These are phyloP conservation scores for Matsumurasca onukii DNA, from an alignment of 1,140 invertebrate genomes.

Conservation along the genomic window DNA sequence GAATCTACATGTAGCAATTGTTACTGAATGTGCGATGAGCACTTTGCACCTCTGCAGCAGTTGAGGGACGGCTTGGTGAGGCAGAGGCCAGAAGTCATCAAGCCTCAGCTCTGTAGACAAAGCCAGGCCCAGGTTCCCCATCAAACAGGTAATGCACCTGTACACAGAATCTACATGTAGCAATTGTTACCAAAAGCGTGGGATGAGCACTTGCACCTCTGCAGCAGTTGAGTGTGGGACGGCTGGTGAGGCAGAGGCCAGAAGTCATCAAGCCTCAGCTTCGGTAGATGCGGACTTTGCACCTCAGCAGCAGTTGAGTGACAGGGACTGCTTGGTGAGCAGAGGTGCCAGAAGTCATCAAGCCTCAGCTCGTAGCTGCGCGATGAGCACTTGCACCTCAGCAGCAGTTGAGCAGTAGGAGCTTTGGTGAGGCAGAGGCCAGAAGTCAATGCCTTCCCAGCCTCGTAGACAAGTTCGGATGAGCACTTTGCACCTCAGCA, in stretches of 20 bases:
- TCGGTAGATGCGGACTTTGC: no score
- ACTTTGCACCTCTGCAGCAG: conserved; percentile 58
- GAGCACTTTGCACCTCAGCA: conserved; percentile 59
- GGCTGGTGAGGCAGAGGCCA: no score
- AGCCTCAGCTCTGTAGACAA: conserved; percentile 74
- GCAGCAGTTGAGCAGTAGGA: no score
- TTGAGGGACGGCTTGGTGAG: conserved; percentile 66
- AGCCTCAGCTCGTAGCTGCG: no score
- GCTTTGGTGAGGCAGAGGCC: no score
- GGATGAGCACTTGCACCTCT: conserved; percentile 62
- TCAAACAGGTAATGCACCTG: conserved; percentile 86
- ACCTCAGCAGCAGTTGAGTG: no score
- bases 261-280: no score
- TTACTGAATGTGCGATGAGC: conserved; percentile 70
- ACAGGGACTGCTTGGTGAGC: no score
- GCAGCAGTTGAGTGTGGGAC: conserved; percentile 57
- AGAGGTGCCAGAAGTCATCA: conserved; percentile 86
- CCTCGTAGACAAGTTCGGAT: conserved; percentile 76
- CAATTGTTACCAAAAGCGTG: conserved; percentile 69
- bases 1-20: no score
- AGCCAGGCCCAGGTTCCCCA: conserved; percentile 81
- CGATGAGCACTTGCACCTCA: no score
- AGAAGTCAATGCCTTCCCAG: no score
- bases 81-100: conserved; percentile 86
- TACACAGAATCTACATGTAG: no score